Evolutionary conservation across 2,113 vertebrate genomes (phyloP), one percentile per base, ranked within the genome.

Genomic region (Anguilla rostrata): DNA sequence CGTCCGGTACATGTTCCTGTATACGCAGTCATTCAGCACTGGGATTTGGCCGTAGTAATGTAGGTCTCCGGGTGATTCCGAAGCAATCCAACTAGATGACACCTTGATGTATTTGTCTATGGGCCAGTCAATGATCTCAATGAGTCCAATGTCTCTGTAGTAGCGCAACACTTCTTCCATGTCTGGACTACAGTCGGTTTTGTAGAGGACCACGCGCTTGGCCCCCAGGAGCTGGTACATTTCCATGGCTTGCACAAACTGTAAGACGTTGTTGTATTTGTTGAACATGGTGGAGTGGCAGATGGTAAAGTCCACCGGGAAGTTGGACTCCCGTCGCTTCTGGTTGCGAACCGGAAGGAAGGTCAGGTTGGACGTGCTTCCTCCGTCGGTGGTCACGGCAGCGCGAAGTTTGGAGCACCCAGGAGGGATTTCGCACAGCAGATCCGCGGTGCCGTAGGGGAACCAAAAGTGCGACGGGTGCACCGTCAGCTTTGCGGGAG

Each of bases 251-350:
- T 96, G 94, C 79, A 96, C 93, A 49, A 95, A 90, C 87, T 95
- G 92, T 85, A 97, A 83, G 39, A 96, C 90, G 0, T 95, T 96
- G 39, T 87, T 92, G 86, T 93, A 97, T 15, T 89, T 89, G 11
- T 94, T 87, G 66, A 88, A 96, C 94, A 97, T 95, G 78, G 93
- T 82, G 63, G 96, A 97, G 87, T 96, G 89, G 82, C 96, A 97
- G 0, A 96, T 66, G 0, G 94, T 95, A 88, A 97, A 96, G 8
- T 94, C 86, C 66, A 88, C 83, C 18, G 90, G 78, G 57, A 86
- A 88, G 18, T 66, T 5, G 39, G 89, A 41, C 7, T 84, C 18
- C 46, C 87, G 86, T 53, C 87, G 92, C 43, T 94, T 93, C 85
- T 86, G 91, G 49, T 92, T 94, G 89, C 93, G 89, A 90, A 93